Evolutionary conservation across 1,140 invertebrate species (phyloP), one percentile per base, ranked within the genome.

Genomic region (Teleopsis dalmanni): DNA sequence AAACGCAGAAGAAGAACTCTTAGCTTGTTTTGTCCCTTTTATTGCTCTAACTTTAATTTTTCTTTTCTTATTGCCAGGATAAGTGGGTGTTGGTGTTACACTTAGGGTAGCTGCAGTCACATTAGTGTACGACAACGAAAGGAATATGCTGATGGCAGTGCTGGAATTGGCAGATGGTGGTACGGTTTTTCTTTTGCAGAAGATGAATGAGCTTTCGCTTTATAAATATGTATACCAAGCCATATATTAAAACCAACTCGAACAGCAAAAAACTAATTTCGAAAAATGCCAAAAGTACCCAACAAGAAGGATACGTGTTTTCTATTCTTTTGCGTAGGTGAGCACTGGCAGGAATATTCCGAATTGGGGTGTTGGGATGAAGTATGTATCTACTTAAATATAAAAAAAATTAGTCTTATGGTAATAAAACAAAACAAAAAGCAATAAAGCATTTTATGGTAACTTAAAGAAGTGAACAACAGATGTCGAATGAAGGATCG

Each of bases 241-340:
- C 65, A 65, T 65, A 65, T 60, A 65, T 65, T 65, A 65, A 65
- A 65, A 65, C 9, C 58, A 42, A 55, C 49, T 59, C 50, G 57
- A 50, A 60, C 55, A 65, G 60, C 58, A 65, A 65, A 65, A n/a
- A 65, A 65, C 62, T 65, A 65, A 65, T 65, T 65, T 65, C 59
- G 62, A 65, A 65, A 65, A 65, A 65, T 65, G 58, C 62, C 62
- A 65, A 62, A 65, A 65, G 62, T 65, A 35, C 22, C 29, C 18
- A 35, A 36, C 33, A 35, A 14, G 44, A 34, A 34, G 21, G 14
- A 23, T n/a, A n/a, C n/a, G n/a, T n/a, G n/a, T n/a, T n/a, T n/a
- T n/a, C n/a, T n/a, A n/a, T n/a, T n/a, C n/a, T n/a, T n/a, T n/a
- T n/a, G n/a, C n/a, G n/a, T n/a, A n/a, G n/a, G n/a, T n/a, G n/a